These are phyloP conservation scores for Gambusia affinis DNA, from an alignment of 2,113 vertebrate species.

Conservation along the genomic window DNA sequence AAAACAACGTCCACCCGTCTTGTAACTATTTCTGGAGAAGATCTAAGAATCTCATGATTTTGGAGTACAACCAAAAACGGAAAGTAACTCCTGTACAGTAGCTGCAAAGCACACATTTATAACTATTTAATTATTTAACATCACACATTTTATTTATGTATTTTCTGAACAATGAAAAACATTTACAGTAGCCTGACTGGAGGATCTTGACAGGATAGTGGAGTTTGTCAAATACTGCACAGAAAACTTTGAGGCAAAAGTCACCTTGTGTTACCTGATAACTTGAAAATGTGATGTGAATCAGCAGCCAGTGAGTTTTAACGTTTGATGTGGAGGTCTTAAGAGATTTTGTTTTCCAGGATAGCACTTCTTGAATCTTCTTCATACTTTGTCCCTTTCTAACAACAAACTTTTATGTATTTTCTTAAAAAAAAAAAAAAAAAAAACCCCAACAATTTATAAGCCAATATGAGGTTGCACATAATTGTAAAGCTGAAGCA, in stretches of 20 bases:
- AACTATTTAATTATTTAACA: not conserved
- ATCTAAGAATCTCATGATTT: not conserved
- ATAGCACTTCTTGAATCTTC: not conserved
- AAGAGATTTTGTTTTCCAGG: no score
- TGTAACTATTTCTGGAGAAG: not conserved
- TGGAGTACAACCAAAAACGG: not conserved
- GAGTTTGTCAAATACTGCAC: not conserved
- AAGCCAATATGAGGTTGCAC: no score
- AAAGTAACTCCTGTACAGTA: not conserved
- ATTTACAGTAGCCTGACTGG: not conserved
- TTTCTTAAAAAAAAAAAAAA: no score
- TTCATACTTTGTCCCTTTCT: not conserved
- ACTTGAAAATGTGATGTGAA: slow-evolving; percentile 23
- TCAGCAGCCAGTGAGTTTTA: not conserved
- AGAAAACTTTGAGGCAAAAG: not conserved
- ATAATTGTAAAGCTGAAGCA: no score
- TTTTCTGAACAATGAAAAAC: slow-evolving; percentile 3
- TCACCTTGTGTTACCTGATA: slow-evolving; percentile 21
- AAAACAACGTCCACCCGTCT: no score
- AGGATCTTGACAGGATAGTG: not conserved
- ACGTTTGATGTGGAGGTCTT: not conserved
- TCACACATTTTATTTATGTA: not conserved
- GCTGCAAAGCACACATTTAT: not conserved
- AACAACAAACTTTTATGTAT: not conserved
- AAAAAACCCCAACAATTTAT: no score